These are phyloP conservation scores for Drosophila ezoana DNA, from an alignment of 2,888 invertebrate genomes.

Conservation along the genomic window DNA sequence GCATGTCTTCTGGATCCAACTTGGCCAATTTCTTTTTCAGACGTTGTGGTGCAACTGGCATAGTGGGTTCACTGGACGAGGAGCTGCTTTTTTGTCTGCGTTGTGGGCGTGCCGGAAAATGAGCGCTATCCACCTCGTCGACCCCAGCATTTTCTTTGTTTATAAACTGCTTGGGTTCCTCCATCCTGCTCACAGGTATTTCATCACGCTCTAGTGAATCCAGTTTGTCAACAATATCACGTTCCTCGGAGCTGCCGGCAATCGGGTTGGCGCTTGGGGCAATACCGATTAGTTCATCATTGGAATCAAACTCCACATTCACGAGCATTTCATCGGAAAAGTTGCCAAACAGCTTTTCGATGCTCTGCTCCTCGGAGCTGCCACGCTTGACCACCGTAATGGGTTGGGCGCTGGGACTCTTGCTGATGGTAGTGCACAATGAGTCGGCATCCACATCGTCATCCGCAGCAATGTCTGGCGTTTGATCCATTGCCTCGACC, in stretches of 20 bases:
- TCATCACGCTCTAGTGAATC: slow-evolving; percentile 75
- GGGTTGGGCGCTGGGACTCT: slow-evolving; percentile 79
- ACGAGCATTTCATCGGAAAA: slow-evolving; percentile 83
- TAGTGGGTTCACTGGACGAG: slow-evolving; percentile 80
- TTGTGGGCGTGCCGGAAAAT: slow-evolving; percentile 80
- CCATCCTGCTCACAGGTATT: not conserved
- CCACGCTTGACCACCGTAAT: slow-evolving; percentile 77
- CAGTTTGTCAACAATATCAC: slow-evolving; percentile 67
- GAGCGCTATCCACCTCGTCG: slow-evolving; percentile 52
- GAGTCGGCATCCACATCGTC: slow-evolving; percentile 74
- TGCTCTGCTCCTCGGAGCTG: slow-evolving; percentile 83
- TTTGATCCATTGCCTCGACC: slow-evolving; percentile 61
- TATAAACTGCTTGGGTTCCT: slow-evolving; percentile 1
- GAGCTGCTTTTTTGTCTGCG: slow-evolving; percentile 80
- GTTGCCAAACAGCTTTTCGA: slow-evolving; percentile 82
- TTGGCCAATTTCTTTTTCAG: slow-evolving; percentile 77
- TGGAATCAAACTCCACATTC: slow-evolving; percentile 83
- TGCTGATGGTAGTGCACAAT: slow-evolving; percentile 79
- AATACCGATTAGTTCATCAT: slow-evolving; percentile 82
- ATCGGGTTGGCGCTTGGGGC: slow-evolving; percentile 62
- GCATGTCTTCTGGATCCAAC: slow-evolving; percentile 79
- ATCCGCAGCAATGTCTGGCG: slow-evolving; percentile 11
- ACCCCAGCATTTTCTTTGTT: slow-evolving; percentile 2
- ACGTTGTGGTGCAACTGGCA: slow-evolving; percentile 72
- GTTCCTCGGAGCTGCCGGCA: slow-evolving; percentile 44